Conservation (phyloP, 2,888 invertebrate species). For the Seira ritae region DNA sequence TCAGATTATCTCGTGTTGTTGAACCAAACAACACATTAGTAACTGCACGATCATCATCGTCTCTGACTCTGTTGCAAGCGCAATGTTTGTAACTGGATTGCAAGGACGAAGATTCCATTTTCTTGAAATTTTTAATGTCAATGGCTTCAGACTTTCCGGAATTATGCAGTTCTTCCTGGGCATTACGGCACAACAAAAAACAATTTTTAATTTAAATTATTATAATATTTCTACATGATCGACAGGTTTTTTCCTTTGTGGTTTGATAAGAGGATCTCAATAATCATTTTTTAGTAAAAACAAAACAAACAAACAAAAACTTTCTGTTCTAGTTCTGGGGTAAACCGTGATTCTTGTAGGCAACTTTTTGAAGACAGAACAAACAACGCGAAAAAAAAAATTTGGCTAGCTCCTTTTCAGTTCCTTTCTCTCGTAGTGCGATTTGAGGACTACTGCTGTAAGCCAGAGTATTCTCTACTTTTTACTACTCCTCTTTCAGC, state of each 20-base stretch:
- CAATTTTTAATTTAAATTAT: not conserved
- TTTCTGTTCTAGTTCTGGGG: constrained; percentile 42
- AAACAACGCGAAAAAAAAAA: constrained; percentile 9
- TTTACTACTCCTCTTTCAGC: constrained; percentile 37
- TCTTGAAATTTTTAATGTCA: too few relatives aligned
- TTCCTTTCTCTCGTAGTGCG: constrained; percentile 57
- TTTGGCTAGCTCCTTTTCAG: not conserved
- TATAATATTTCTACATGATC: not conserved
- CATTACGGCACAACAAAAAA: constrained; percentile 5
- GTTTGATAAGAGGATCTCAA: not conserved
- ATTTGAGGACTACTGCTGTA: constrained; percentile 54
- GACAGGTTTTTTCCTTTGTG: not conserved
- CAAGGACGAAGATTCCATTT: not conserved
- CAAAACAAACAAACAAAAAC: not conserved
- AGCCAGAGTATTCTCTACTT: constrained; percentile 31
- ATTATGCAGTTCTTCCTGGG: not conserved
- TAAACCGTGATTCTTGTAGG: constrained; percentile 22
- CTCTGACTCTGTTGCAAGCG: too few relatives aligned
- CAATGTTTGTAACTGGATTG: not conserved
- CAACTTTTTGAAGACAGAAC: not conserved
- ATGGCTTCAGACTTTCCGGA: not conserved
- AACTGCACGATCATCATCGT: not conserved
- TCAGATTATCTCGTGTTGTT: not conserved
- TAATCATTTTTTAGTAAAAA: not conserved
- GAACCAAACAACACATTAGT: not conserved